Evolutionary conservation across 2,113 vertebrate species (phyloP).

Genomic region (Tetrax tetrax): DNA sequence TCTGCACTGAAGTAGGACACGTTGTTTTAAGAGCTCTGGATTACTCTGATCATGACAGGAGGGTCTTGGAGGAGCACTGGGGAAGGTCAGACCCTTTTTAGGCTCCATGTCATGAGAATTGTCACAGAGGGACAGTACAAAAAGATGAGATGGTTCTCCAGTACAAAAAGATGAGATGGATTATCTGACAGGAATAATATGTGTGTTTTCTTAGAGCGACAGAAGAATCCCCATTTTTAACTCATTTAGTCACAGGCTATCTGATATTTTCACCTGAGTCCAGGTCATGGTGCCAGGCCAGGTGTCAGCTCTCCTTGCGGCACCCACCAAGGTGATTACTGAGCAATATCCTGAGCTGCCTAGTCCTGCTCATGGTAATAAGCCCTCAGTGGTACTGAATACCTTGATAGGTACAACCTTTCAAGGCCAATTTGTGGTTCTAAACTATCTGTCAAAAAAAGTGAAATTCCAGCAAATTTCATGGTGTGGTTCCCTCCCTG

Average conservation of each 20-base stretch:
- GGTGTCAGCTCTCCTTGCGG: background rate
- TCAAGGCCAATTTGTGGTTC: background rate
- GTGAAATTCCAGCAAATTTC: background rate
- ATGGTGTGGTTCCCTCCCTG: rapidly evolving
- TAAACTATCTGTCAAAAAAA: background rate
- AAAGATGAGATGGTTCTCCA: background rate
- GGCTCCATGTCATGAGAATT: background rate
- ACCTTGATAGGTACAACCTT: background rate
- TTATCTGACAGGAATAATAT: background rate
- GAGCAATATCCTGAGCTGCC: background rate
- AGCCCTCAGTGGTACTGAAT: background rate
- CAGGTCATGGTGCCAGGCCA: background rate
- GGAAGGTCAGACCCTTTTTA: background rate
- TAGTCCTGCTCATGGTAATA: background rate
- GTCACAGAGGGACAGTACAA: background rate
- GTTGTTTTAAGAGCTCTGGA: background rate
- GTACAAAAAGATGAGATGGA: background rate
- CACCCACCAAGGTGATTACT: background rate
- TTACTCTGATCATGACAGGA: background rate
- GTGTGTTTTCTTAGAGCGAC: background rate
- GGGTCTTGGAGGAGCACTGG: background rate
- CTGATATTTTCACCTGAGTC: background rate
- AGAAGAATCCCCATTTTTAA: background rate
- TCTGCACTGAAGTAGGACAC: background rate
- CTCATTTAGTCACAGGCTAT: background rate